Percentiles rank a stretch among this genome's conserved stretches.
phyloP scores from a whole-genome alignment of 1,140 invertebrate genomes.

The Panulirus ornatus region DNA sequence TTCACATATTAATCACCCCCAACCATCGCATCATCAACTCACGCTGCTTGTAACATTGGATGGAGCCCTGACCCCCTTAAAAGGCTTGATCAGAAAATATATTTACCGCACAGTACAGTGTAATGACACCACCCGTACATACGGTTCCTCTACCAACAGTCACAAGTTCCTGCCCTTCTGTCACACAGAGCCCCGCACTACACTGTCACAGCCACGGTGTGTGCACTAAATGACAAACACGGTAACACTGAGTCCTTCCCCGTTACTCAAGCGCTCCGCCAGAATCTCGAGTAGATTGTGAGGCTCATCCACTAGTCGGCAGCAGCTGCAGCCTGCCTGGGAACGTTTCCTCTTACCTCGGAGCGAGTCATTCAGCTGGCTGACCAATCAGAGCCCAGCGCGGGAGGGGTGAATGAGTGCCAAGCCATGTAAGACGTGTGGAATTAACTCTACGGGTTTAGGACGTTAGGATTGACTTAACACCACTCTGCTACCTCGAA shows the following conservation, averaged over 20 bases:
- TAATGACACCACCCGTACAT: not conserved
- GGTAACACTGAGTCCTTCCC: constrained; percentile 31
- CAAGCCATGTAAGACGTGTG: not conserved
- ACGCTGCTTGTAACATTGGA: no score
- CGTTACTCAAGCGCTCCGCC: constrained; percentile 35
- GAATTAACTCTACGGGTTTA: constrained; percentile 8
- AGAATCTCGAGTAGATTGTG: constrained; percentile 26
- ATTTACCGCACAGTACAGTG: not conserved
- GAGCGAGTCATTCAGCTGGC: constrained; percentile 12
- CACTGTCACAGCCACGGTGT: constrained; percentile 17
- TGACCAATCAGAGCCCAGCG: constrained; percentile 17
- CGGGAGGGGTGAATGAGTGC: constrained; percentile 45
- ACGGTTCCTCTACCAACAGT: not conserved
- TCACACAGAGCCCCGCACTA: not conserved
- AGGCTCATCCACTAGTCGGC: constrained; percentile 8
- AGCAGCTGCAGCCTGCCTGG: constrained; percentile 11
- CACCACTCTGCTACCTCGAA: not conserved
- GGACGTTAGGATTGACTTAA: not conserved
- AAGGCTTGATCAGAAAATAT: no score
- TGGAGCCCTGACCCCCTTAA: no score
- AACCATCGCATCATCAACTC: no score
- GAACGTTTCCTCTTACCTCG: not conserved
- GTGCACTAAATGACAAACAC: constrained; percentile 44
- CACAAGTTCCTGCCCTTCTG: not conserved
- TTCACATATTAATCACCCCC: no score